phyloP scores from a whole-genome alignment of 1,140 invertebrate species.

The Coenobita brevimanus region DNA sequence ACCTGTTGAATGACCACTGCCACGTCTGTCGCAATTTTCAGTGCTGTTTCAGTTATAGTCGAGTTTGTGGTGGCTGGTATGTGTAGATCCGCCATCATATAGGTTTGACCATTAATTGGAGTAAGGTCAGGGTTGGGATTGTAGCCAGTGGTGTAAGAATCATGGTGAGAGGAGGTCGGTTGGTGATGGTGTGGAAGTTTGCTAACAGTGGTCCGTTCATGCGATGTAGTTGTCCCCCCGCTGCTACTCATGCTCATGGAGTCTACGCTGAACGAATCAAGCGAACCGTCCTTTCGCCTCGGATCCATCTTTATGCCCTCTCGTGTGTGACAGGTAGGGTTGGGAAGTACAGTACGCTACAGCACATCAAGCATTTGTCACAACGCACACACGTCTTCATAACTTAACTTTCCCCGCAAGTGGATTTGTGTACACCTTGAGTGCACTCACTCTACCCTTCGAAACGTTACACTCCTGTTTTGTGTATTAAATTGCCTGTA shows the following conservation, averaged over 20 bases:
- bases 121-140: neutral
- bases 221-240: neutral
- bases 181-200: neutral
- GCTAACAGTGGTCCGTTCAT: neutral
- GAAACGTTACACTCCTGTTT: too few species aligned
- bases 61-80: neutral
- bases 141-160: neutral
- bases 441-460: too few species aligned
- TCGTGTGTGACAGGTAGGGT: too few species aligned
- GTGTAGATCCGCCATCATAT: neutral
- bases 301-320: too few species aligned
- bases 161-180: neutral
- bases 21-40: neutral
- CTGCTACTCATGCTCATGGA: neutral
- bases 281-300: too few species aligned
- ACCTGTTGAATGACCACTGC: neutral
- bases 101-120: neutral
- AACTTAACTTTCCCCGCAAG: too few species aligned
- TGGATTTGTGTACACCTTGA: too few species aligned
- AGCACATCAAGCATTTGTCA: too few species aligned
- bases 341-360: too few species aligned
- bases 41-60: neutral
- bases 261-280: neutral
- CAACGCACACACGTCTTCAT: too few species aligned
- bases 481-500: too few species aligned